These are phyloP conservation scores for Atrina japonica DNA, from an alignment of 2,888 invertebrate species.

Conservation along the genomic window DNA sequence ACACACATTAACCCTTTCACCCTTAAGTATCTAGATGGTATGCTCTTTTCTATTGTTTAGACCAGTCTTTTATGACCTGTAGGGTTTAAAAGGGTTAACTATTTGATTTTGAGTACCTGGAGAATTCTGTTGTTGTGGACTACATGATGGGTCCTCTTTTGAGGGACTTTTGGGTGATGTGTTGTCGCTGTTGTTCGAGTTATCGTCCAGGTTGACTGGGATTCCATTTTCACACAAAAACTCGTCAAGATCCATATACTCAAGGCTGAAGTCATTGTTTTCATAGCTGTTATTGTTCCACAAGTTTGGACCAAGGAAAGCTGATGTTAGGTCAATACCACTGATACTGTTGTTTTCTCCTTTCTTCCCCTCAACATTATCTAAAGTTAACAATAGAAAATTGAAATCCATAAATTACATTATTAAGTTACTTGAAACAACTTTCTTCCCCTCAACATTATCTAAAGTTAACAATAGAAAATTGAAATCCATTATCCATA, in stretches of 20 bases:
- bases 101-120: neutral
- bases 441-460: slow-evolving; percentile 7
- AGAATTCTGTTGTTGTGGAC: neutral
- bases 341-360: neutral
- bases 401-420: too few relatives aligned
- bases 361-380: slow-evolving; percentile 7
- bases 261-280: slow-evolving; percentile 86
- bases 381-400: too few relatives aligned
- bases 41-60: too few relatives aligned
- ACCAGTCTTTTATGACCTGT: too few relatives aligned
- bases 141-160: neutral
- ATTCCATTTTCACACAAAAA: slow-evolving; percentile 92
- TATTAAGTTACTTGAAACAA: too few relatives aligned
- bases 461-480: too few relatives aligned
- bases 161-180: neutral
- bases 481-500: too few relatives aligned
- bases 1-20: too few relatives aligned
- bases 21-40: too few relatives aligned
- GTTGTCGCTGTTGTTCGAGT: slow-evolving; percentile 29
- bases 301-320: slow-evolving; percentile 96
- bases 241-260: slow-evolving; percentile 97
- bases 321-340: slow-evolving; percentile 86
- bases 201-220: slow-evolving; percentile 55
- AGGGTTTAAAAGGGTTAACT: too few relatives aligned
- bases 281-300: slow-evolving; percentile 93